Evolutionary conservation across 2,113 vertebrate genomes (phyloP), one percentile per base, ranked within the genome.

Genomic region (Casuarius casuarius): DNA sequence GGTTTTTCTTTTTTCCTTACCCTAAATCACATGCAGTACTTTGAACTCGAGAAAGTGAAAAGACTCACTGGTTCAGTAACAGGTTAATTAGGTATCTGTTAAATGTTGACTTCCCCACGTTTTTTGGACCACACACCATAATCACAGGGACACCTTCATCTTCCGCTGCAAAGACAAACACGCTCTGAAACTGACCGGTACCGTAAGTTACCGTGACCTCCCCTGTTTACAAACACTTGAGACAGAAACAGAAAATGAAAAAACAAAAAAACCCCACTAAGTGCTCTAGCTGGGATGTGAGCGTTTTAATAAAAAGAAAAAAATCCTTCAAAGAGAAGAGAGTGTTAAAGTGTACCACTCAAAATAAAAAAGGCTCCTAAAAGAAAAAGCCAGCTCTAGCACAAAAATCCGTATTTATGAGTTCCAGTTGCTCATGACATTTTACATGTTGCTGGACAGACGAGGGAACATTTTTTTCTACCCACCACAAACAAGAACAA

Each of bases 31-130:
- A 49, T 0, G 1, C 6, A 35, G 12, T 9, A 51, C 19, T 17
- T 14, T 35, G 22, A 31, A 15, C 9, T 12, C 2, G 1, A 78
- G 3, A 86, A 51, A 2, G 2, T 0, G 2, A 11, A 12, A 54
- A 33, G 1, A 81, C 99, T 98, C 94, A 99, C 99, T 97, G 98
- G 82, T 99, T 99, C 12, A 99, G 93, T 38, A 99, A 92, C 11
- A 98, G 98, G 91, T 99, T 99, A 56, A 99, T 98, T 38, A 99
- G 98, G 86, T 98, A 98, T 65, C 99, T 98, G 93, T 97, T 99
- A 67, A 99, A 99, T 0, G 99, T 99, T 0, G 99, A 99, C 87
- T 99, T 99, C 17, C 99, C 99, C 5, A 98, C 97, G 42, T 98
- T 99, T 96, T 99, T 99, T 3, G 97, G 86, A 6, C 99, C 99